Base-by-base conservation (phyloP, 2,888 invertebrate species). In the Ceratothoa steindachneri region DNA sequence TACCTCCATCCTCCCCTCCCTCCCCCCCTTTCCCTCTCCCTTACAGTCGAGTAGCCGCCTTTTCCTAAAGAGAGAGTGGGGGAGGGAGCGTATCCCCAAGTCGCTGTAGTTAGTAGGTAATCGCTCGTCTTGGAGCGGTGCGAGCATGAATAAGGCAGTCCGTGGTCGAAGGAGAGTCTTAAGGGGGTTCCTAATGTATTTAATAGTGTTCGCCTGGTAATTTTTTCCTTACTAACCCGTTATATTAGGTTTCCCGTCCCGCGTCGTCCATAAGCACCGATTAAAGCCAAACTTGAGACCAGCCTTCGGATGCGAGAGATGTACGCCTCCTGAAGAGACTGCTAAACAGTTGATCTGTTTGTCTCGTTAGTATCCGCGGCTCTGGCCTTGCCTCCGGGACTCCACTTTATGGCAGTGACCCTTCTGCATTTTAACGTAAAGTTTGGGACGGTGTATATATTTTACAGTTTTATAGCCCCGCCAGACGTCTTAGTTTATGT, bases 221-320 rank as follows among this genome's bases (percentile, higher is more conserved):
- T 41, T 15, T 15, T 15, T 41, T 41, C 15, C 41, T 15, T 41
- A 15, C 15, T 9, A 41, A 41, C 7, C 41, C 41, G 5, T 41
- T 41, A 9, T 41, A 41, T 41, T 41, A 60, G 24, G 19, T 60
- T 3, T 7, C 60, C 1, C 12, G 22, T 60, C 60, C 60, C 60
- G 12, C 12, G 22, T n/a, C 60, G 60, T 60, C 60, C 60, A 60
- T 60, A 60, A 60, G 60, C 60, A 60, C 60, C 60, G 60, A 60
- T 60, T 60, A 60, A 60, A 15, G 41, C 5, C 41, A 9, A 41
- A 41, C 41, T 41, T 41, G 15, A 41, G 41, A 41, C 41, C 7
- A 41, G 41, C 5, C 5, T 5, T 15, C 41, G 41, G 15, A 41
- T 41, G 41, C 41, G 41, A 5, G 15, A 41, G 41, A 41, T 41